phyloP scores from a whole-genome alignment of 92 coral and sea anemone genomes.

The Chrysogorgia sp. region DNA sequence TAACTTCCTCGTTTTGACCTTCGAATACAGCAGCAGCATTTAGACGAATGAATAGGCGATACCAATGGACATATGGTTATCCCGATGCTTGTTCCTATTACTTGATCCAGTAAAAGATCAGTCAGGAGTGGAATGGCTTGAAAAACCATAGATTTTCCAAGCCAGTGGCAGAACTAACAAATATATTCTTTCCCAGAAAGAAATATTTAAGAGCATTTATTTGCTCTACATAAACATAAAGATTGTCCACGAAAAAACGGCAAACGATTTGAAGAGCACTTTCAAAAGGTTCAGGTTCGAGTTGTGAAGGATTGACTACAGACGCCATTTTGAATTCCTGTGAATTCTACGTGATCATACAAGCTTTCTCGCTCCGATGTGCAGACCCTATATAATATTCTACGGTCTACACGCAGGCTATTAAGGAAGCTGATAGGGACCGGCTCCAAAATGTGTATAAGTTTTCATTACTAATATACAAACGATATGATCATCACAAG shows the following conservation, averaged over 20 bases:
- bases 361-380: no score
- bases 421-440: no score
- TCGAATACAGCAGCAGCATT: neutral
- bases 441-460: no score
- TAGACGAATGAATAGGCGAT: neutral
- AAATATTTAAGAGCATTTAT: neutral
- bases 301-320: neutral
- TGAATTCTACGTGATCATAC: slow-evolving; percentile 11
- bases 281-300: slow-evolving; percentile 5
- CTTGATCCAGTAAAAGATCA: neutral
- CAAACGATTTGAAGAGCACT: neutral
- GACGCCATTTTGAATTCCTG: slow-evolving; percentile 1
- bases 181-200: slow-evolving; percentile 12
- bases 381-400: no score
- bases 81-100: slow-evolving; percentile 10
- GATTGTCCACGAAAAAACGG: neutral
- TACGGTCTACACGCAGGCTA: no score
- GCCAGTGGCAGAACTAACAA: neutral
- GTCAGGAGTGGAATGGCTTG: slow-evolving; percentile 15
- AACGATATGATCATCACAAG: no score
- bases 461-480: no score
- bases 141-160: neutral
- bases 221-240: slow-evolving; percentile 8
- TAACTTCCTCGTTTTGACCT: neutral
- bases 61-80: slow-evolving; percentile 20